Base-by-base conservation (phyloP, 2,797 vertebrate species). In the Crypturellus tataupa region DNA sequence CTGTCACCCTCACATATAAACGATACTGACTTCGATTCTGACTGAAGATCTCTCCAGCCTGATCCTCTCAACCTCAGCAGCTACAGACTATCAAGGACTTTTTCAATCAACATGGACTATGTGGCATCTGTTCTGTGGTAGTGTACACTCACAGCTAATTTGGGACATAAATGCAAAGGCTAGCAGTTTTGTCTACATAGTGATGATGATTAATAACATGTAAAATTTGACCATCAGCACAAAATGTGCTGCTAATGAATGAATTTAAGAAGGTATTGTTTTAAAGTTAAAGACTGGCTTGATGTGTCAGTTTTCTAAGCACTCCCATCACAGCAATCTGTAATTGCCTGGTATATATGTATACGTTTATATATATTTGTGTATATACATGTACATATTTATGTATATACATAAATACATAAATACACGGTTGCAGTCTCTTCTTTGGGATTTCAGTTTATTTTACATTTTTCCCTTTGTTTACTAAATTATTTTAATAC, bases 401-500 rank as follows among this genome's bases (percentile, higher is more conserved):
- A 23, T 2, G 37, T 7, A 10, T 1, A 39, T 2, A 33, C 6
- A 51, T 1, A 4, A 29, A 35, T 18, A 37, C 20, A 65, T 4
- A 77, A 51, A 60, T 53, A 2, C 35, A 68, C 5, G 49, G 4
- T 68, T 71, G 35, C 10, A 70, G 8, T 4, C 59, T 82, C 8
- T 8, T 68, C 5, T 70, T 78, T 49, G 40, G 46, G 18, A 47
- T 83, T 96, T 89, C 71, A 87, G 8, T 8, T 69, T 70, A 39
- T 58, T 25, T 33, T 71, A 33, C 51, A 89, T 55, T 31, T 55
- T 84, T 92, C 89, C 35, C n/a, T 80, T 72, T 55, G n/a, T 80
- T 87, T 72, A 84, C 8, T n/a, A 24, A 84, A 72, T 85, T 88
- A 64, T 72, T 94, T 97, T 89, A 93, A 77, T n/a, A 58, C 65